Evolutionary conservation across 2,888 invertebrate genomes (phyloP), one percentile per base, ranked within the genome.

Genomic region (Spialia ferax): DNA sequence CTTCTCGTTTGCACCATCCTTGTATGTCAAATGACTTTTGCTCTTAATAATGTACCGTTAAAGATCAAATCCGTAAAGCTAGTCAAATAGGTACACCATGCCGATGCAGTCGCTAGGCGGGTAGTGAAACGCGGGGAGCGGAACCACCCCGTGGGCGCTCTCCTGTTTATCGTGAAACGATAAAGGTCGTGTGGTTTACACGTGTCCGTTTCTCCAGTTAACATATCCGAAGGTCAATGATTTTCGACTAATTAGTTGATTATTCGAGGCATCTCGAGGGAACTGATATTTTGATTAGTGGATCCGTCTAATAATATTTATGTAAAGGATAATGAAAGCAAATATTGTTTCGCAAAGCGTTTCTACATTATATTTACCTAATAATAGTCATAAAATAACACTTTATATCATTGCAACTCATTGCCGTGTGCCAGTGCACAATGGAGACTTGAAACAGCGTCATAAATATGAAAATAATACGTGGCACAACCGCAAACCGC

Each of bases 401-500:
- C 22, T 22, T 20, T 22, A 18, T 22, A 10, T 45, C 15, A 10
- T 45, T 10, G 48, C 26, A 2, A 42, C 29, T 29, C 15, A n/a
- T 48, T 45, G 29, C 20, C 20, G 42, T 22, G 32, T 32, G 11
- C 15, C 35, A 29, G 32, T 32, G 11, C 15, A 50, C 35, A 64
- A 56, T 45, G 48, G 23, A 7, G 23, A 50, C 22, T 64, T 8
- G 22, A 22, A 45, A 29, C 32, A 10, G 64, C 55, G 22, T 35
- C 64, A 20, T 57, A 50, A 64, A 64, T 15, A 64, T 55, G 45
- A 56, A 45, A 63, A 56, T 32, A 22, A 57, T 22, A 50, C 50
- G 8, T 15, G 13, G 57, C 4, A 10, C 10, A 10, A 64, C 64
- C 64, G 64, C 64, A 64, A 59, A 65, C 65, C 65, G 38, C 65